Conservation (phyloP, 1,140 invertebrate species). For the Sminthurinus signatus region DNA sequence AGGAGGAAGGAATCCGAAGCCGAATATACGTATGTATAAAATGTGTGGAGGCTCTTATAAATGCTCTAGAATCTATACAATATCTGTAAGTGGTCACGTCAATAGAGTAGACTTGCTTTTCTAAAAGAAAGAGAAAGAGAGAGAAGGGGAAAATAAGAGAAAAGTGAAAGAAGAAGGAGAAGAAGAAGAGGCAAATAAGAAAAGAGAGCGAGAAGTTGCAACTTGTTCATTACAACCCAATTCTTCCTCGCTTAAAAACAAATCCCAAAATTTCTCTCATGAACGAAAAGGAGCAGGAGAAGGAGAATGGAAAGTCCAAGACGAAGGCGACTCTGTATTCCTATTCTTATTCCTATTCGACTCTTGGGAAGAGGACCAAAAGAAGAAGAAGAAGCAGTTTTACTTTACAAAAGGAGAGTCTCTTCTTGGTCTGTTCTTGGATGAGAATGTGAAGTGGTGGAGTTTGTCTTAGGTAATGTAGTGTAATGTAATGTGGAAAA, state of each 20-base stretch:
- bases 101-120: background rate
- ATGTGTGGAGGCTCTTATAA: no score
- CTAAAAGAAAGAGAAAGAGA: no score
- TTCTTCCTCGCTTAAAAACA: conserved; percentile 37
- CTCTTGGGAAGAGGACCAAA: no score
- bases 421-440: background rate
- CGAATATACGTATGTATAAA: no score
- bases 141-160: background rate
- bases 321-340: no score
- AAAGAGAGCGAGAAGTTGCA: conserved; percentile 9
- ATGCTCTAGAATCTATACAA: no score
- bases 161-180: background rate
- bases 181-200: background rate
- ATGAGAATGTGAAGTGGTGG: conserved; percentile 8
- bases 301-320: no score
- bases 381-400: no score
- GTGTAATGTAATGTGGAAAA: conserved; percentile 14
- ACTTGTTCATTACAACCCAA: conserved; percentile 29
- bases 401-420: no score
- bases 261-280: conserved; percentile 31
- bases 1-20: no score
- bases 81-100: background rate
- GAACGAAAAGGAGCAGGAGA: no score
- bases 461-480: background rate
- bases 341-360: no score